phyloP scores from a whole-genome alignment of 2,888 invertebrate genomes.

The Agapostemon virescens region DNA sequence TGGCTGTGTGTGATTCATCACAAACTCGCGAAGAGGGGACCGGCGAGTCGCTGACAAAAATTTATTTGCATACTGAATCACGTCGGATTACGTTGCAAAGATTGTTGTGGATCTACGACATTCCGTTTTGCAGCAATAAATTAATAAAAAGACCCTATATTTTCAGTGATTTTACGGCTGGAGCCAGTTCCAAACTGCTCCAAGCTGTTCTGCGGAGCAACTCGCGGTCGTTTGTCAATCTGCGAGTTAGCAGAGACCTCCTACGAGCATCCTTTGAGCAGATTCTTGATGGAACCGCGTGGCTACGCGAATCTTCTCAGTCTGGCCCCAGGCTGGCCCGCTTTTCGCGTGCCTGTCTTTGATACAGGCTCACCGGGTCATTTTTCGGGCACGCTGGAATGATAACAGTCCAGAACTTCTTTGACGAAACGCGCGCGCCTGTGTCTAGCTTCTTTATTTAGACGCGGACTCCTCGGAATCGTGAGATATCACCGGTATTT shows the following conservation, averaged over 20 bases:
- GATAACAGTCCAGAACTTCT: constrained; percentile 19
- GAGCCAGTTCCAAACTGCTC: not conserved
- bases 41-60: too few relatives aligned
- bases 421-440: not conserved
- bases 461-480: not conserved
- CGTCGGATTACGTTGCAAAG: not conserved
- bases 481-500: not conserved
- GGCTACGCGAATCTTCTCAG: constrained; percentile 3
- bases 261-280: constrained; percentile 51
- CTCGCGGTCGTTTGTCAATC: constrained; percentile 70
- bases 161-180: not conserved
- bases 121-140: not conserved
- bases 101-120: not conserved
- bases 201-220: constrained; percentile 43
- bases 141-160: not conserved
- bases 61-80: not conserved
- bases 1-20: not conserved
- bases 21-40: not conserved
- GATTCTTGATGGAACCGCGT: constrained; percentile 44
- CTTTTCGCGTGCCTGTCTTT: not conserved
- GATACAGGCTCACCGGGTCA: not conserved
- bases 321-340: constrained; percentile 12
- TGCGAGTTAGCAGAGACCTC: constrained; percentile 36
- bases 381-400: constrained; percentile 1
- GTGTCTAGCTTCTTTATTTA: not conserved